Conservation (phyloP, 2,888 invertebrate species). For the Gnatocerus cornutus region DNA sequence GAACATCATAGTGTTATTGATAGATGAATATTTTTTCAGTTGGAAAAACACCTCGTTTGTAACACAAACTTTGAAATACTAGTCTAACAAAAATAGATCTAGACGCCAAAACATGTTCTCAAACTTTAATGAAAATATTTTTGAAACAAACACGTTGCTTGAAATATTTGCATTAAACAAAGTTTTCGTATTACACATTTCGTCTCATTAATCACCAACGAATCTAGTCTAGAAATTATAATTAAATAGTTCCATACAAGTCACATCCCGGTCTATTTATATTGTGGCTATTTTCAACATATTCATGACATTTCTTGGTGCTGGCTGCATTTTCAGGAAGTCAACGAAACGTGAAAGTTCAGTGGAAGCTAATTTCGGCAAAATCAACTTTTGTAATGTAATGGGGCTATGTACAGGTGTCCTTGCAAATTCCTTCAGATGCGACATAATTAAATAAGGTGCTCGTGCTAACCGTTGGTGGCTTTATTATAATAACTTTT, state of each 20-base stretch:
- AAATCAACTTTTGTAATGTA: not conserved
- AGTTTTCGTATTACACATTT: not conserved
- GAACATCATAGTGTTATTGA: no score
- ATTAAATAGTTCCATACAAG: slow-evolving; percentile 31
- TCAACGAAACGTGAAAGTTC: slow-evolving; percentile 14
- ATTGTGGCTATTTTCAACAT: slow-evolving; percentile 24
- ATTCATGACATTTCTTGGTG: slow-evolving; percentile 16
- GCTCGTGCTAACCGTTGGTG: no score
- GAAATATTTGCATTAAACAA: not conserved
- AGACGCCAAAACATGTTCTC: no score
- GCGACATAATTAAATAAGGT: no score
- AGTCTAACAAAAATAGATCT: no score
- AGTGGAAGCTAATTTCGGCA: not conserved
- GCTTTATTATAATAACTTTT: no score
- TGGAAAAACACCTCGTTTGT: no score
- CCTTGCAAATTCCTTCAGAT: not conserved
- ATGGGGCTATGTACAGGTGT: not conserved
- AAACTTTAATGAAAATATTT: no score
- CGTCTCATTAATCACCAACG: not conserved
- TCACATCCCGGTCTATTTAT: slow-evolving; percentile 30
- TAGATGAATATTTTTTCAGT: no score
- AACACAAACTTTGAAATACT: no score
- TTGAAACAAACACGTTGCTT: no score
- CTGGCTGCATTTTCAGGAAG: slow-evolving; percentile 9
- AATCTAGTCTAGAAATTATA: not conserved